A percentile compares a stretch with the other conserved stretches of the same genome.
Conservation (phyloP, 1,140 invertebrate species). For the Ridgeia piscesae region DNA sequence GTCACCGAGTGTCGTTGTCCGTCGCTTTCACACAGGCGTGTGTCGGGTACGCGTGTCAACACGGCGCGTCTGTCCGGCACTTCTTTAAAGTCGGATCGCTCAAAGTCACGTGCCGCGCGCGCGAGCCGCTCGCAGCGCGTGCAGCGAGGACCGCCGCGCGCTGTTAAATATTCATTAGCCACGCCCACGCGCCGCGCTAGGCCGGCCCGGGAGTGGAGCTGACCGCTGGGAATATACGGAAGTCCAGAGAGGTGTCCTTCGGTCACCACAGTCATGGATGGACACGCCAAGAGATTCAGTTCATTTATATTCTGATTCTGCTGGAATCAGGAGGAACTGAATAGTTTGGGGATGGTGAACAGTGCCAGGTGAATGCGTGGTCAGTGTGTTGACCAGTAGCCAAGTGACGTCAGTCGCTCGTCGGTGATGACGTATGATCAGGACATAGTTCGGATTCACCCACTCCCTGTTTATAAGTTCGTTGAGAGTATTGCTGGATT, state of each 20-base stretch:
- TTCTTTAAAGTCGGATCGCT: constrained; percentile 5
- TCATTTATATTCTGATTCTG: too few species aligned
- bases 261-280: background rate
- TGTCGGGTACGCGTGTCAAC: background rate
- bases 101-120: background rate
- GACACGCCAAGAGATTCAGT: background rate
- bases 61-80: background rate
- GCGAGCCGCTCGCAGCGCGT: background rate
- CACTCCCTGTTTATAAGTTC: too few species aligned
- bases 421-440: background rate
- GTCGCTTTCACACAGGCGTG: background rate
- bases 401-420: background rate
- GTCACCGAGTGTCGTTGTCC: background rate
- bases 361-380: background rate
- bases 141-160: too few species aligned
- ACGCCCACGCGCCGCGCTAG: background rate
- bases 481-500: too few species aligned
- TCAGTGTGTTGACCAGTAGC: background rate
- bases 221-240: background rate
- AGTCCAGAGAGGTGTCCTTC: background rate
- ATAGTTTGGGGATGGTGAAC: background rate
- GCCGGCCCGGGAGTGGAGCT: background rate
- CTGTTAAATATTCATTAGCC: constrained; percentile 6
- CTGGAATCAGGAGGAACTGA: background rate
- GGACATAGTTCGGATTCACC: too few species aligned